Conservation (phyloP, 2,113 vertebrate genomes). For the Apeltes quadracus region DNA sequence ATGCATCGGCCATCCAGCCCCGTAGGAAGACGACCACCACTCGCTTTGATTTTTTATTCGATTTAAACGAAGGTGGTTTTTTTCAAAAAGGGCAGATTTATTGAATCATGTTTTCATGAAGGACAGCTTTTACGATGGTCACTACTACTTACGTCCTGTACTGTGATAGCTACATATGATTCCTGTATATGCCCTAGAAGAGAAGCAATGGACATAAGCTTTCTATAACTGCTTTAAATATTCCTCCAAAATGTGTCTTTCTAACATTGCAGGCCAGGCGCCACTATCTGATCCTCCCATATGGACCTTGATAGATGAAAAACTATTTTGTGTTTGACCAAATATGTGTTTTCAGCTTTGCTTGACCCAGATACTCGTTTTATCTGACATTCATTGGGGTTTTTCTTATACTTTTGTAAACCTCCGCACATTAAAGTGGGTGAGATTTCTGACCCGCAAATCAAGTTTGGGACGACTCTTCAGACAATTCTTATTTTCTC, state of each 20-base stretch:
- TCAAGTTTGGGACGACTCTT: too few species aligned
- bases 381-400: slow-evolving; percentile 17
- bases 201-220: not conserved
- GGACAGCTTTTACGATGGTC: not conserved
- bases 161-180: not conserved
- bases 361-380: slow-evolving; percentile 5
- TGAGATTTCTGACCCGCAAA: not conserved
- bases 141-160: not conserved
- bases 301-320: not conserved
- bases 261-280: not conserved
- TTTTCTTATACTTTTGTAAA: slow-evolving; percentile 4
- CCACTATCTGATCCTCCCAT: not conserved
- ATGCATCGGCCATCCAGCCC: slow-evolving; percentile 20
- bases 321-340: not conserved
- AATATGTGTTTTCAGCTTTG: slow-evolving; percentile 4
- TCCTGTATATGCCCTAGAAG: not conserved
- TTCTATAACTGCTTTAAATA: slow-evolving; percentile 1
- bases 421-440: slow-evolving; percentile 8
- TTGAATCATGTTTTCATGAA: not conserved
- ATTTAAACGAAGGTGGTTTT: slow-evolving; percentile 42
- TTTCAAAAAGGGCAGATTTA: slow-evolving; percentile 1
- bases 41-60: slow-evolving; percentile 38
- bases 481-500: too few species aligned
- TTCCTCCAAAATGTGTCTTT: not conserved
- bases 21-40: slow-evolving; percentile 17